phyloP scores from a whole-genome alignment of 2,797 vertebrate genomes.

The Malacoraja senta region DNA sequence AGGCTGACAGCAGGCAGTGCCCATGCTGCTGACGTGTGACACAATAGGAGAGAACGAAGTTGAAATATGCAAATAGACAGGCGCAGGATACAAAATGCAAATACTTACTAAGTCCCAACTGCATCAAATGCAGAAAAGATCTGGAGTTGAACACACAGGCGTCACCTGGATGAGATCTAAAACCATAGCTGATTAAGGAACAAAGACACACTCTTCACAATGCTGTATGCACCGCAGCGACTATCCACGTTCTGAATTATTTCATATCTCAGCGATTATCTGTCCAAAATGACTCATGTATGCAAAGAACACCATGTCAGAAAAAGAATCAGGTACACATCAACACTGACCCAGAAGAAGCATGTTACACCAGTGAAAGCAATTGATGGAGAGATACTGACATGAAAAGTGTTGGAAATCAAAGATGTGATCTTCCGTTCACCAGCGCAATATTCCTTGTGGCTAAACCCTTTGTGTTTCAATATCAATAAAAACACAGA shows the following conservation, averaged over 20 bases:
- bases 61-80: not conserved
- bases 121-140: not conserved
- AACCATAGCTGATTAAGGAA: not conserved
- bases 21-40: not conserved
- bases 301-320: not conserved
- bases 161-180: not conserved
- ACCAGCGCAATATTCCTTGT: not conserved
- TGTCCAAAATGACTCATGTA: not conserved
- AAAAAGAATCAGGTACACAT: not conserved
- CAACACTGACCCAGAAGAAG: not conserved
- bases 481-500: not conserved
- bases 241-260: not conserved
- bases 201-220: not conserved
- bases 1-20: not conserved
- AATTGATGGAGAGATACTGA: not conserved
- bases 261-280: not conserved
- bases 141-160: not conserved
- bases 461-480: not conserved
- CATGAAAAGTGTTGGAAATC: not conserved
- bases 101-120: not conserved
- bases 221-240: not conserved
- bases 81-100: not conserved
- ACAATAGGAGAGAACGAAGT: not conserved
- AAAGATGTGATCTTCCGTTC: not conserved
- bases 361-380: not conserved